Base-by-base conservation (phyloP, 2,797 vertebrate genomes). In the Parauchenoglanis punctatus region DNA sequence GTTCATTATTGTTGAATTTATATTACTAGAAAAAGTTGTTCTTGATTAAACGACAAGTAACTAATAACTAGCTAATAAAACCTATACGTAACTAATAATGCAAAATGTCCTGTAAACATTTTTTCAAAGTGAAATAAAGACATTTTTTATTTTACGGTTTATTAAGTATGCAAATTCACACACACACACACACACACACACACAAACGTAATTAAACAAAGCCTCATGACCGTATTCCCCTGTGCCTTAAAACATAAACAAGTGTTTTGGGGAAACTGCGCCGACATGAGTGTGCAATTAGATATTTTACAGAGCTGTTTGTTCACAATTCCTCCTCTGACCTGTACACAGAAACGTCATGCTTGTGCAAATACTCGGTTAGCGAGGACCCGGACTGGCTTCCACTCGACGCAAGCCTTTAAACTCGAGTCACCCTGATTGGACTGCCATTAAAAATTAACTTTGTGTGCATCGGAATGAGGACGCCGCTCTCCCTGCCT, bases 361-460 rank as follows among this genome's bases (percentile, higher is more conserved):
- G 52, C 68, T 35, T 86, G 73, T 52, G 68, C 63, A 86, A 84
- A 86, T 81, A 86, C 67, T 56, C 15, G 4, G 54, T 61, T 11
- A 40, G 13, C 61, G 72, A 85, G 73, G 58, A 81, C 46, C 35
- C 49, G 7, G 46, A 0, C 11, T 18, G 52, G 23, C n/a, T 76
- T 65, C 70, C 20, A 31, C 44, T 83, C 61, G 15, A 5, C 52
- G 25, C 54, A 35, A 77, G 72, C 70, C 44, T n/a, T 70, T 89
- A 89, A 89, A 84, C 76, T 2, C 18, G 44, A 86, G 67, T 84
- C 80, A 75, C 67, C 70, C 84, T 3, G 83, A 81, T 87, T 81
- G 85, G 63, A 85, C 54, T 58, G 70, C 40, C 61, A 85, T 85
- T 80, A 87, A 85, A 78, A 1, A 85, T 87, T 72, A 83, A 88